Conservation (phyloP, 2,797 vertebrate species). For the Aphelocoma californica region DNA sequence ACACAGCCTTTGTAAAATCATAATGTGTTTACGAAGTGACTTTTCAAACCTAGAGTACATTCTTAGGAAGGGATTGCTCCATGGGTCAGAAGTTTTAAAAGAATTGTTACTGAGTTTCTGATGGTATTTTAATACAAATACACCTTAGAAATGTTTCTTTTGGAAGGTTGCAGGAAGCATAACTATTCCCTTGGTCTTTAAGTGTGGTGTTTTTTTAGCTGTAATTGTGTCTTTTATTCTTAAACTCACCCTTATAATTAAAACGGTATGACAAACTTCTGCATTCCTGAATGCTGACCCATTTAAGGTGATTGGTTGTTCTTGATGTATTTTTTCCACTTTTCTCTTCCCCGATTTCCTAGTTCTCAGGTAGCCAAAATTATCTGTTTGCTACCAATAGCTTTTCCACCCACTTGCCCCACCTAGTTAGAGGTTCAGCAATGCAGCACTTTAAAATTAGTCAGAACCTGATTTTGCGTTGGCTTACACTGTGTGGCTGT, state of each 20-base stretch:
- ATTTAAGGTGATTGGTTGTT: not conserved
- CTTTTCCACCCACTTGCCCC: conserved; percentile 14
- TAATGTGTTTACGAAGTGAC: not conserved
- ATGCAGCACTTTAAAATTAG: not conserved
- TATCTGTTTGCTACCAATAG: conserved; percentile 26
- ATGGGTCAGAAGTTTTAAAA: not conserved
- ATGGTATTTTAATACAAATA: not conserved
- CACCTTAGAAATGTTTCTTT: conserved; percentile 46
- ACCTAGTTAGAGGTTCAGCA: conserved; percentile 8
- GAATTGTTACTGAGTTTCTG: conserved; percentile 8
- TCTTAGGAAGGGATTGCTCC: not conserved
- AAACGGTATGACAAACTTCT: conserved; percentile 35
- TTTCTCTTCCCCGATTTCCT: not conserved
- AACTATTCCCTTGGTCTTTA: not conserved
- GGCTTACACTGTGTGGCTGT: not conserved
- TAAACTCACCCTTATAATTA: conserved; percentile 35
- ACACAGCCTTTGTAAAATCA: not conserved
- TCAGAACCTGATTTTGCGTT: not conserved
- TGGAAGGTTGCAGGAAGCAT: not conserved
- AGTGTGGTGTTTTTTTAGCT: conserved; percentile 51
- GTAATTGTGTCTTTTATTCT: conserved; percentile 41
- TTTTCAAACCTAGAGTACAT: not conserved
- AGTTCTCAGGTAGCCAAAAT: conserved; percentile 7
- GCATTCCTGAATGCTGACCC: conserved; percentile 25
- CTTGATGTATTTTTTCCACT: not conserved